Conservation (phyloP, 2,888 invertebrate species). For the Melipona beecheii region DNA sequence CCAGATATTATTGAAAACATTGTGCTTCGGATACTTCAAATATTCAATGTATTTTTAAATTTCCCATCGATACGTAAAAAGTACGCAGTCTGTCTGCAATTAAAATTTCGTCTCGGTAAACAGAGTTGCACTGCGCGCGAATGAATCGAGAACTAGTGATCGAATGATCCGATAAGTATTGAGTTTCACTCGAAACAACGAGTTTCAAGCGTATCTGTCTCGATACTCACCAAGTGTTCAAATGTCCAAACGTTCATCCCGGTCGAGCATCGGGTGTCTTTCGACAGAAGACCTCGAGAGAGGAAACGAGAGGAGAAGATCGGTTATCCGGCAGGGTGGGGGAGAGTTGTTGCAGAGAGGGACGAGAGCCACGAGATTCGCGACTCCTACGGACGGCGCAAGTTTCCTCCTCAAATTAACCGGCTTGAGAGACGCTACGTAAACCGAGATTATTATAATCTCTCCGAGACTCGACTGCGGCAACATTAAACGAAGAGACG, state of each 20-base stretch:
- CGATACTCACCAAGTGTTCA: too few relatives aligned
- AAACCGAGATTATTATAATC: constrained; percentile 84
- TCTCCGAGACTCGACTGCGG: constrained; percentile 82
- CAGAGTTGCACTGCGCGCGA: too few relatives aligned
- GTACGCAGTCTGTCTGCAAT: too few relatives aligned
- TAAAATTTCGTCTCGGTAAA: too few relatives aligned
- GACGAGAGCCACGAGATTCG: constrained; percentile 64
- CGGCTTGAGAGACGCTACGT: constrained; percentile 80
- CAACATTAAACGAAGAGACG: constrained; percentile 82
- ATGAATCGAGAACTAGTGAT: too few relatives aligned
- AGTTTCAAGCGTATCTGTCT: too few relatives aligned
- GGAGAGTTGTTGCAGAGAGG: background rate
- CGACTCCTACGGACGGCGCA: constrained; percentile 74
- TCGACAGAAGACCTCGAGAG: background rate
- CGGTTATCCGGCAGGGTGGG: constrained; percentile 20
- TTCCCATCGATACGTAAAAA: too few relatives aligned
- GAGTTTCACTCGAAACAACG: too few relatives aligned
- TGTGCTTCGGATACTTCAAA: too few relatives aligned
- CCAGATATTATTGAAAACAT: too few relatives aligned
- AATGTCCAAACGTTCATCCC: background rate
- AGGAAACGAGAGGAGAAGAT: constrained; percentile 39
- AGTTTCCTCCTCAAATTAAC: constrained; percentile 83
- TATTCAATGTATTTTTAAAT: too few relatives aligned
- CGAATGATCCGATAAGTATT: too few relatives aligned
- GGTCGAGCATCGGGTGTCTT: background rate